A percentile compares a stretch with the other conserved stretches of the same genome.
phyloP scores from a whole-genome alignment of 2,113 vertebrate species.

The Pongo abelii region DNA sequence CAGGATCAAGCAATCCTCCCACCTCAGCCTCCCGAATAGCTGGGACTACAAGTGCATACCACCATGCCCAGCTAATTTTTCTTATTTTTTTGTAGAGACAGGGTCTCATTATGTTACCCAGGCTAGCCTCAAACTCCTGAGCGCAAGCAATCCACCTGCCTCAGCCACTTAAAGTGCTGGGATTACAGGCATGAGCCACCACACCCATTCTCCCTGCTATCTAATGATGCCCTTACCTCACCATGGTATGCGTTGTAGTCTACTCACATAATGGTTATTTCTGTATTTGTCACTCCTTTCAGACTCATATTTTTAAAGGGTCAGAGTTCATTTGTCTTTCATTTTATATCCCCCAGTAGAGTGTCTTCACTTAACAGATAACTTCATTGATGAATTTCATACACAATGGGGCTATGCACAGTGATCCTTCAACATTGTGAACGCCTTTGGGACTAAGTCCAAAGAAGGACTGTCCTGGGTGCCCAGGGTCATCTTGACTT shows the following conservation, averaged over 20 bases:
- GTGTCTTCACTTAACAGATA: neutral
- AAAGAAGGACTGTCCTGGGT: neutral
- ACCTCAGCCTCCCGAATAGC: too few relatives aligned
- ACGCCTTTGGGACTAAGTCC: neutral
- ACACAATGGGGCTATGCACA: fast-evolving
- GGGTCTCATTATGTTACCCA: too few relatives aligned
- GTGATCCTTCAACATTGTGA: neutral
- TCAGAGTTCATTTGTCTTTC: neutral
- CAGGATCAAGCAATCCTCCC: too few relatives aligned
- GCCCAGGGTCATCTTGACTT: neutral
- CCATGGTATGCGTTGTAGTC: neutral
- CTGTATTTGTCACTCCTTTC: neutral
- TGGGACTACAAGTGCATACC: too few relatives aligned
- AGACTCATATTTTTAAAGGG: neutral
- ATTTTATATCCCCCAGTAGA: neutral
- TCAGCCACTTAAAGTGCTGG: too few relatives aligned
- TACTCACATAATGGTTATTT: neutral
- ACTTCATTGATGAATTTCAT: neutral
- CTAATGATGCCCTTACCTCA: neutral
- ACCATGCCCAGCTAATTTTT: too few relatives aligned
- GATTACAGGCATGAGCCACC: too few relatives aligned
- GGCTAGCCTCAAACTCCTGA: too few relatives aligned
- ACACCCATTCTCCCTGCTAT: too few relatives aligned
- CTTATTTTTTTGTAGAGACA: too few relatives aligned
- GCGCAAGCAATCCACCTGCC: too few relatives aligned